These are phyloP conservation scores for Acrocephalus kingi DNA, from an alignment of 2,113 vertebrate species.

Conservation along the genomic window DNA sequence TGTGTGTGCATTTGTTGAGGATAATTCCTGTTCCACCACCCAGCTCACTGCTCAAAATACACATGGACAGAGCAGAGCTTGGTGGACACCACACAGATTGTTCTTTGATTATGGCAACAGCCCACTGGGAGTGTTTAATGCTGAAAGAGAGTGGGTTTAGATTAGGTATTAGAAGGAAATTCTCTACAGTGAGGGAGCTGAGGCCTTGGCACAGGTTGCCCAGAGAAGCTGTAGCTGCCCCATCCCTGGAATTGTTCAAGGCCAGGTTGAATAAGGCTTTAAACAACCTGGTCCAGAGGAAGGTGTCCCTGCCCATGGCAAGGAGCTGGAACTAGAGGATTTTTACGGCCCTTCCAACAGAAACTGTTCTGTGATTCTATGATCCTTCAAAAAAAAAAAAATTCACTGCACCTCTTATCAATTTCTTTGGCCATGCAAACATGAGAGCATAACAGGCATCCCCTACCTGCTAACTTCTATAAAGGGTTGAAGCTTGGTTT, in stretches of 20 bases:
- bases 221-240: neutral
- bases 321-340: neutral
- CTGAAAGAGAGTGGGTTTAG: neutral
- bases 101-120: neutral
- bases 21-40: neutral
- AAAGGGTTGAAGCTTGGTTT: neutral
- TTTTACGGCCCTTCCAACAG: neutral
- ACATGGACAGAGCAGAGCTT: neutral
- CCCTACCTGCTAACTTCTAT: neutral
- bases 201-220: neutral
- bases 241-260: neutral
- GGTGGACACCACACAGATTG: neutral
- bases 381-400: neutral
- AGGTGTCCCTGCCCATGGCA: neutral
- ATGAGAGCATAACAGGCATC: neutral
- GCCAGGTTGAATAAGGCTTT: neutral
- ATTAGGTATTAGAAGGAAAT: neutral
- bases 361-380: neutral
- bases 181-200: neutral
- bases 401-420: accelerated
- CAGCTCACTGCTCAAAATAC: neutral
- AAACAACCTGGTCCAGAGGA: accelerated
- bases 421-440: neutral
- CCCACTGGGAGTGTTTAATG: neutral
- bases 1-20: accelerated